Evolutionary conservation across 1,140 invertebrate species (phyloP), one percentile per base, ranked within the genome.

Genomic region (Cyrtorhinus lividipennis): DNA sequence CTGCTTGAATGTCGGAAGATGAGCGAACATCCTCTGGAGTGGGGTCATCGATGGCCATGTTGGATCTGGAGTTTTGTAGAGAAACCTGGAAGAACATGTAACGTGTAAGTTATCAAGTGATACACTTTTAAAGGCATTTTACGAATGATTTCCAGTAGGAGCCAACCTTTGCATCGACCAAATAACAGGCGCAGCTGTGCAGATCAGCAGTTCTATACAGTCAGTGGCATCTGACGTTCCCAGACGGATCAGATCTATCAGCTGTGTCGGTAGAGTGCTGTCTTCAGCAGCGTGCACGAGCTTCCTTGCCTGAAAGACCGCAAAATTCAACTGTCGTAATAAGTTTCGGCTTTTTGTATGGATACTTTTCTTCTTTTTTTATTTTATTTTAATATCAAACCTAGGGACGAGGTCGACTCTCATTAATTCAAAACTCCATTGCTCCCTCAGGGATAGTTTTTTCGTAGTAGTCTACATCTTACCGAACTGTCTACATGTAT

Each of bases 101-200:
- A n/a, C n/a, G n/a, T n/a, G n/a, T n/a, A n/a, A n/a, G n/a, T n/a
- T n/a, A n/a, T n/a, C n/a, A n/a, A n/a, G n/a, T n/a, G n/a, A n/a
- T n/a, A n/a, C n/a, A n/a, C n/a, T n/a, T n/a, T n/a, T n/a, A n/a
- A n/a, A n/a, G n/a, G n/a, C n/a, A n/a, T n/a, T n/a, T n/a, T n/a
- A n/a, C n/a, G n/a, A n/a, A n/a, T n/a, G n/a, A n/a, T n/a, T n/a
- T n/a, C n/a, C n/a, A n/a, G n/a, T n/a, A n/a, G n/a, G n/a, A n/a
- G n/a, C n/a, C n/a, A n/a, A 53, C 26, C 78, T 77, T 71, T 90
- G 87, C 76, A 87, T 86, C 59, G 82, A 82, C 72, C 75, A 79
- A 64, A 90, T 80, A 44, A 90, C 80, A 1, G 87, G 87, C 1
- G 82, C 79, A 48, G 80, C 79, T 74, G 89, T 90, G 70, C 88